phyloP scores from a whole-genome alignment of 2,888 invertebrate genomes.

The Acanthopleura granulata region DNA sequence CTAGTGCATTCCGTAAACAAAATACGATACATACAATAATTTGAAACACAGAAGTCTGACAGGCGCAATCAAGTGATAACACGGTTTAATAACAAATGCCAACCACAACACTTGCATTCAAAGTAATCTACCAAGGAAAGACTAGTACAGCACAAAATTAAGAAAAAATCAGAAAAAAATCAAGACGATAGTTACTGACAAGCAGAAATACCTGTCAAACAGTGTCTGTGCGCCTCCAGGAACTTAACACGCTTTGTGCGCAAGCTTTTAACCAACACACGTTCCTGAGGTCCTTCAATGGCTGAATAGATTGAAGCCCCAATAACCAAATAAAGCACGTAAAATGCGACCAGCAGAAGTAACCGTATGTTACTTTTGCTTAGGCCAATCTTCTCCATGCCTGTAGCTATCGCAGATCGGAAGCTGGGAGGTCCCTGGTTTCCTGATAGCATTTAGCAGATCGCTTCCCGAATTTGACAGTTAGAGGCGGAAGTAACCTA shows the following conservation, averaged over 20 bases:
- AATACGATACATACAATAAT: too few relatives aligned
- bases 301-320: slow-evolving; percentile 85
- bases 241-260: slow-evolving; percentile 75
- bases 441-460: not conserved
- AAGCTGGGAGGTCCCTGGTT: not conserved
- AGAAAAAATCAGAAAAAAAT: not conserved
- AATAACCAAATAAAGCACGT: slow-evolving; percentile 76
- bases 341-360: slow-evolving; percentile 69
- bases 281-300: slow-evolving; percentile 83
- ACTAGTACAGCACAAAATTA: too few relatives aligned
- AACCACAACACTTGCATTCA: too few relatives aligned
- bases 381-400: slow-evolving; percentile 31
- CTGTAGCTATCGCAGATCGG: not conserved
- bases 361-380: slow-evolving; percentile 57
- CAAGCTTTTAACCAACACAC: slow-evolving; percentile 74
- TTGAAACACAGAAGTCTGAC: too few relatives aligned
- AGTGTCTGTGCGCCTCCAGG: slow-evolving; percentile 74
- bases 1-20: too few relatives aligned
- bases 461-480: slow-evolving; percentile 6
- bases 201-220: slow-evolving; percentile 76
- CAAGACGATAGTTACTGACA: not conserved
- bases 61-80: too few relatives aligned
- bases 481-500: slow-evolving; percentile 4
- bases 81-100: too few relatives aligned
- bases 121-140: too few relatives aligned